These are phyloP conservation scores for Cryptotermes secundus DNA, from an alignment of 1,140 invertebrate genomes.

Conservation along the genomic window DNA sequence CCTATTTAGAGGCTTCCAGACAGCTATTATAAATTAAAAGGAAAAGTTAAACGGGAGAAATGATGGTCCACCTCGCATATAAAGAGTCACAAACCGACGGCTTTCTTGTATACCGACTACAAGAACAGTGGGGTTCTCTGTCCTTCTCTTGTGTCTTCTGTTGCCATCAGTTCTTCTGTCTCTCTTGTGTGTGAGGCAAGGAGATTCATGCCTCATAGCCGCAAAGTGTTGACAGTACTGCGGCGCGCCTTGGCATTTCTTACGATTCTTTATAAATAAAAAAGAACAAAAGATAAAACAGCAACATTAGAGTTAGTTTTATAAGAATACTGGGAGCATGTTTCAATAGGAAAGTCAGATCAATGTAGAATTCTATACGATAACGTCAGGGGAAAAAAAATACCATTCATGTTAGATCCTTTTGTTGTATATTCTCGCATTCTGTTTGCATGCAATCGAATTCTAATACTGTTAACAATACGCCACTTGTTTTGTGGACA, in stretches of 20 bases:
- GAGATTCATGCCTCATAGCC: not conserved
- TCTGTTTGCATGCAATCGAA: not conserved
- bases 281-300: not conserved
- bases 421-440: slow-evolving; percentile 13
- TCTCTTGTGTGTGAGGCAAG: not conserved
- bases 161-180: not conserved
- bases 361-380: not conserved
- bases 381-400: not conserved
- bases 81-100: not conserved
- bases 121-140: not conserved
- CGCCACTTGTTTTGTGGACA: not conserved
- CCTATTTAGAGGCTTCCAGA: not conserved
- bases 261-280: not conserved
- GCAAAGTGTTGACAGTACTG: not conserved
- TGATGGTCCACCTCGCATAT: not conserved
- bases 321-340: not conserved
- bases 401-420: not conserved
- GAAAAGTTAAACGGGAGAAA: slow-evolving; percentile 7
- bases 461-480: not conserved
- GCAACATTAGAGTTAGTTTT: not conserved
- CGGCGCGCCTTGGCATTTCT: not conserved
- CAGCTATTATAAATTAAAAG: slow-evolving; percentile 19
- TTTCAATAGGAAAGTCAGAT: not conserved
- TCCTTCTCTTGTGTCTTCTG: not conserved
- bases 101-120: not conserved